Evolutionary conservation across 1,140 invertebrate genomes (phyloP).

Genomic region (Wiebesia pumilae): DNA sequence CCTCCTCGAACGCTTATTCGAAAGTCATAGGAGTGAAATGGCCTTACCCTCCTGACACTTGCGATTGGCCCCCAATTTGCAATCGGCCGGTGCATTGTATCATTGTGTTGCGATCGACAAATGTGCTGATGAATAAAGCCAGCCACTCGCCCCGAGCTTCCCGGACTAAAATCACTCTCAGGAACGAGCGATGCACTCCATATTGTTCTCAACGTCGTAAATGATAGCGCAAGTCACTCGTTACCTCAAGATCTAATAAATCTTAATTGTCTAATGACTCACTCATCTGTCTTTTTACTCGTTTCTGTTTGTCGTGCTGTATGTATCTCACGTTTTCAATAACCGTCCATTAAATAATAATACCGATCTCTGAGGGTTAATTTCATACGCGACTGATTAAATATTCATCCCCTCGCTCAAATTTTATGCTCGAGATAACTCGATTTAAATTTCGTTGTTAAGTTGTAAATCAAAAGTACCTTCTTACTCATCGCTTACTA

Average conservation of each 20-base stretch:
- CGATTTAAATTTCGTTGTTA: background rate
- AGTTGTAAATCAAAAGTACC: background rate
- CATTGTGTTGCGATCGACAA: constrained; percentile 15
- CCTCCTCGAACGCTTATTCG: background rate
- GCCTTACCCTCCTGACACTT: background rate
- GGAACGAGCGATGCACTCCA: background rate
- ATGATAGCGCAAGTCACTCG: constrained; percentile 33
- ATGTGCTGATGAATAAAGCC: constrained; percentile 36
- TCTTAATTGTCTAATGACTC: constrained; percentile 30
- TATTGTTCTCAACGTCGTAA: constrained; percentile 3
- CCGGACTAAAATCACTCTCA: constrained; percentile 34
- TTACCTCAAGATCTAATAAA: constrained; percentile 25
- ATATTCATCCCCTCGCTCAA: background rate
- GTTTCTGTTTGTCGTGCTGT: background rate
- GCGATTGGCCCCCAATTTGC: background rate
- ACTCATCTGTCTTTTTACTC: background rate
- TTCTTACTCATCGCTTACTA: background rate
- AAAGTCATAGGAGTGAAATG: constrained; percentile 42
- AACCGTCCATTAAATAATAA: constrained; percentile 28
- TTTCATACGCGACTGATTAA: constrained; percentile 12
- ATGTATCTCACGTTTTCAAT: constrained; percentile 12
- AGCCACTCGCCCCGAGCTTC: background rate
- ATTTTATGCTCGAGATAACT: background rate
- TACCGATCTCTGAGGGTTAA: constrained; percentile 6
- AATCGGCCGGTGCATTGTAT: constrained; percentile 41